Evolutionary conservation across 2,888 invertebrate species (phyloP).

Genomic region (Orchesella flavescens): DNA sequence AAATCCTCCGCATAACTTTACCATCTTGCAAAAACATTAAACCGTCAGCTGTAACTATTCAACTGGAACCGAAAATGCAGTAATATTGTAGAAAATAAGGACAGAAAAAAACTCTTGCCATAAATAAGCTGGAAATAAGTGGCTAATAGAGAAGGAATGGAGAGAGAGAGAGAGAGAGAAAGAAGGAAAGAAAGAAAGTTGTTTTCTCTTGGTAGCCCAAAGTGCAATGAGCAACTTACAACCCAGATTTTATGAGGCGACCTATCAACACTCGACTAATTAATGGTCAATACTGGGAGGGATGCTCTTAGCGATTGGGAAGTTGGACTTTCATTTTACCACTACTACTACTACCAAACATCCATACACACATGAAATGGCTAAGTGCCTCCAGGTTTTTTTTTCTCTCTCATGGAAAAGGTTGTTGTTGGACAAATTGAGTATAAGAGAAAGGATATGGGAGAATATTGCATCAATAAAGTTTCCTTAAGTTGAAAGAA

Average conservation of each 20-base stretch:
- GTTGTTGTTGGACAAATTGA: background rate
- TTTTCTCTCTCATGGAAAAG: background rate
- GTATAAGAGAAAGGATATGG: conserved; percentile 41
- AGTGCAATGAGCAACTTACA: conserved; percentile 58
- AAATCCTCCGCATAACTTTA: too few species aligned
- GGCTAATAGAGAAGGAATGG: conserved; percentile 28
- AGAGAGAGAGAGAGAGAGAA: conserved; percentile 8
- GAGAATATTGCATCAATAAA: conserved; percentile 60
- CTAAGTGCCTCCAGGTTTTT: conserved; percentile 15
- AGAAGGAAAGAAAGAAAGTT: background rate
- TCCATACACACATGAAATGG: background rate
- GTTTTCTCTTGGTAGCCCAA: conserved; percentile 9
- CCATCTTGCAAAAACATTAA: too few species aligned
- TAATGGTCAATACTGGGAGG: conserved; percentile 71
- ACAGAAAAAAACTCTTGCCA: conserved; percentile 18
- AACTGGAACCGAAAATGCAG: too few species aligned
- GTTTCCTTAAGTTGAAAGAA: conserved; percentile 55
- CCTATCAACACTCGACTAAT: conserved; percentile 72
- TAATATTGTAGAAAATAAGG: background rate
- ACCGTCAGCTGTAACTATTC: too few species aligned
- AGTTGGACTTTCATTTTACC: conserved; percentile 8
- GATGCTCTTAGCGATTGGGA: conserved; percentile 26
- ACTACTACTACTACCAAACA: too few species aligned
- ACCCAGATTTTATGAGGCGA: conserved; percentile 69
- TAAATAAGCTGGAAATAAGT: conserved; percentile 51